Conservation (phyloP, 2,797 vertebrate species). For the Sylvia borin region DNA sequence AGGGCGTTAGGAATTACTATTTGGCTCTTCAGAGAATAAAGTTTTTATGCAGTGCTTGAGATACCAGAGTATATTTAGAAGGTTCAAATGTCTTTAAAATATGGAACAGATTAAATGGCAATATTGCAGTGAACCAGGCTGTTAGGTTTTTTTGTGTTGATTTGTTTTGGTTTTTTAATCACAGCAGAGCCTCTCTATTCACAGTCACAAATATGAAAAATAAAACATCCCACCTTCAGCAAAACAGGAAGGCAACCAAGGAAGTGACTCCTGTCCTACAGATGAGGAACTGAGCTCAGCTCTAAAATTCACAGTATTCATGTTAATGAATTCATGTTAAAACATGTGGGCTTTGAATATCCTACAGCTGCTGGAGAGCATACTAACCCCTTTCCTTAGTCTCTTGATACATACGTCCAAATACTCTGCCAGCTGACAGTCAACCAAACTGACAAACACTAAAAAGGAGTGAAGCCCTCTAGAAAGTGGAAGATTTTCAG, state of each 20-base stretch:
- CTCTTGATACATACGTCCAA: not conserved
- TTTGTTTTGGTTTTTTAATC: not conserved
- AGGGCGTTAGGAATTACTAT: not conserved
- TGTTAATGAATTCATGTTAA: no score
- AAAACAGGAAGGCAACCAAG: not conserved
- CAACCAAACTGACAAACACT: not conserved
- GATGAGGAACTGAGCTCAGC: not conserved
- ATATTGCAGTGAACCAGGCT: not conserved
- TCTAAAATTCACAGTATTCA: rapidly evolving
- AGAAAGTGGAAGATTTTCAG: not conserved
- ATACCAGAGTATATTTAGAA: not conserved
- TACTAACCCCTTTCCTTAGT: not conserved
- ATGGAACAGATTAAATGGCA: not conserved
- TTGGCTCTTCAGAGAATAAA: constrained; percentile 11
- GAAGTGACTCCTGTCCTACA: not conserved
- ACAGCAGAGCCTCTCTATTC: not conserved
- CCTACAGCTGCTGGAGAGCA: not conserved
- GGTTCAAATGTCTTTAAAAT: not conserved
- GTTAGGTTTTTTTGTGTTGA: not conserved
- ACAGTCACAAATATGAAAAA: not conserved
- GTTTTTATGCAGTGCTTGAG: not conserved
- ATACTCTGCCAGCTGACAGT: not conserved
- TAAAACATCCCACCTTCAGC: not conserved
- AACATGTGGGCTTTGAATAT: not conserved
- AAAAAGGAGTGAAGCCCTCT: not conserved